phyloP scores from a whole-genome alignment of 2,797 vertebrate genomes.

The Hafferia zeledoni region DNA sequence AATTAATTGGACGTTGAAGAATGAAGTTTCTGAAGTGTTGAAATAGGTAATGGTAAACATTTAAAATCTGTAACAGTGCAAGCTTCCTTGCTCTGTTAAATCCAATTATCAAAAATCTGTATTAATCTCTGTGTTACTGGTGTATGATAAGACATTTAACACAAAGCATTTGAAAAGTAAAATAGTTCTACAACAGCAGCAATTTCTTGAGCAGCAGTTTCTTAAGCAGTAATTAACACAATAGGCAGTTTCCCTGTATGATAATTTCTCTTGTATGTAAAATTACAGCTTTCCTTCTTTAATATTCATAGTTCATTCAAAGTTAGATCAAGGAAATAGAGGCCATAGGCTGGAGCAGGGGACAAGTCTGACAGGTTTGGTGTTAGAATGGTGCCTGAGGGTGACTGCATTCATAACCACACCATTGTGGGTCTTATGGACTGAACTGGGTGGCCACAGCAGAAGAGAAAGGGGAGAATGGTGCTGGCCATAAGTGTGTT shows the following conservation, averaged over 20 bases:
- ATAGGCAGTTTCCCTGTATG: background rate
- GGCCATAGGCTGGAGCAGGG: background rate
- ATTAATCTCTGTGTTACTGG: background rate
- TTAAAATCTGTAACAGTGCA: background rate
- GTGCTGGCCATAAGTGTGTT: background rate
- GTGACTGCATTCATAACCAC: background rate
- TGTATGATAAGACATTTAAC: background rate
- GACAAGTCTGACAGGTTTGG: background rate
- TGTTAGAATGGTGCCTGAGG: background rate
- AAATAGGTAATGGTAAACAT: background rate
- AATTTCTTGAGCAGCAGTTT: background rate
- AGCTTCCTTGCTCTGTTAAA: background rate
- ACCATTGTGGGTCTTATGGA: fast-evolving
- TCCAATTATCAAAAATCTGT: background rate
- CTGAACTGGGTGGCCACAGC: background rate
- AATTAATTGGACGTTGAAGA: too few species aligned
- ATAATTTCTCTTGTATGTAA: background rate
- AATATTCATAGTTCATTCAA: background rate
- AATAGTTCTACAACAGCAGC: background rate
- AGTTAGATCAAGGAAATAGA: background rate
- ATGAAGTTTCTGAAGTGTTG: background rate
- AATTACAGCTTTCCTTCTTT: background rate
- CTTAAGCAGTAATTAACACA: background rate
- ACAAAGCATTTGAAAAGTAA: background rate
- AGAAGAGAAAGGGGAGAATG: background rate